phyloP scores from a whole-genome alignment of 2,797 vertebrate genomes.

The Cyprinella venusta region DNA sequence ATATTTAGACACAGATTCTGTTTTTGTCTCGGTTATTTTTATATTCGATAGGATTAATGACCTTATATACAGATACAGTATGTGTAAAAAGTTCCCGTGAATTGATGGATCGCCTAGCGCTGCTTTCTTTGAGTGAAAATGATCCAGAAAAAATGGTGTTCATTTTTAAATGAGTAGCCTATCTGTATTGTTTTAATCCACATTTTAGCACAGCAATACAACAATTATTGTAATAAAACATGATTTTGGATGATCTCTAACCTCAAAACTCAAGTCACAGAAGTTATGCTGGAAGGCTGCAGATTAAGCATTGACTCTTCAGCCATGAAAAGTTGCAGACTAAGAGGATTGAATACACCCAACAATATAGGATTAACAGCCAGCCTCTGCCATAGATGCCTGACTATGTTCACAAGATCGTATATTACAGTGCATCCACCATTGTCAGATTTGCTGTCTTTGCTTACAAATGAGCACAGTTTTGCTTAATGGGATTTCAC shows the following conservation, averaged over 20 bases:
- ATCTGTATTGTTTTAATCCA: constrained; percentile 11
- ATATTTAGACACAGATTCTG: constrained; percentile 9
- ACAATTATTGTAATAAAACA: not conserved
- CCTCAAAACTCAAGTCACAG: constrained; percentile 12
- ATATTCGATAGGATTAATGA: constrained; percentile 18
- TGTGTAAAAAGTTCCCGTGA: not conserved
- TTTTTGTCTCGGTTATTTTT: constrained; percentile 17
- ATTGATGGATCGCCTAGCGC: not conserved
- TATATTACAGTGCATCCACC: constrained; percentile 30
- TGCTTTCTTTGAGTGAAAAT: constrained; percentile 3
- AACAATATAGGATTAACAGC: constrained; percentile 62
- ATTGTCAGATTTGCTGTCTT: constrained; percentile 44
- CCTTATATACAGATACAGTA: not conserved
- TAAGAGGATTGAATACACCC: constrained; percentile 60
- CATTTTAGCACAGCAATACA: not conserved
- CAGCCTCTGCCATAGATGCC: constrained; percentile 55
- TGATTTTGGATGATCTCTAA: constrained; percentile 3
- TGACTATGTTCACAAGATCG: constrained; percentile 52
- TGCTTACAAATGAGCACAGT: constrained; percentile 20
- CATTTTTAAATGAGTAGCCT: not conserved
- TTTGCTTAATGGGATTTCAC: not conserved
- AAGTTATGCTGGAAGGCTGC: constrained; percentile 36
- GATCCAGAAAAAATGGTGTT: not conserved
- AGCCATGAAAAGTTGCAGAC: constrained; percentile 62
- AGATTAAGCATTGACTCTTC: constrained; percentile 45